Evolutionary conservation across 1,140 invertebrate species (phyloP).

Genomic region (Drosophila erecta): DNA sequence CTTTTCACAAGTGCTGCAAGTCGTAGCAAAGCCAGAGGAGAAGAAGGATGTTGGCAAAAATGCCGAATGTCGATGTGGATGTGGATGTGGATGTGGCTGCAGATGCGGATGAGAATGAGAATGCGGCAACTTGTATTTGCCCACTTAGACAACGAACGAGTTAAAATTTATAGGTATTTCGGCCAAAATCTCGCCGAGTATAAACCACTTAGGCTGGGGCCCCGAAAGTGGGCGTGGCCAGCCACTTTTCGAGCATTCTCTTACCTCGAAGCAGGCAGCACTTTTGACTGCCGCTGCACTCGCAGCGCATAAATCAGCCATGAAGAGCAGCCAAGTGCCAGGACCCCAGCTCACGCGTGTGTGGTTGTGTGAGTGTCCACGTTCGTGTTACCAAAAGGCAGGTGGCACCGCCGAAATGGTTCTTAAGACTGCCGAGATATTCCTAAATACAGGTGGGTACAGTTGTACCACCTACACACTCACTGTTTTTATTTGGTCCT

Average conservation of each 20-base stretch:
- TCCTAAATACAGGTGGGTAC: neutral
- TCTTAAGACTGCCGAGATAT: slow-evolving; percentile 12
- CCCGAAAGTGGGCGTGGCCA: slow-evolving; percentile 32
- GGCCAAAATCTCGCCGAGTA: slow-evolving; percentile 75
- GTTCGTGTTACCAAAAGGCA: slow-evolving; percentile 34
- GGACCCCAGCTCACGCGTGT: slow-evolving; percentile 14
- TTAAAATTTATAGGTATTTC: slow-evolving; percentile 83
- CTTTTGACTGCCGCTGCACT: slow-evolving; percentile 55
- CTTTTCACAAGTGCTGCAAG: slow-evolving; percentile 74
- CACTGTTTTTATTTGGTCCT: neutral
- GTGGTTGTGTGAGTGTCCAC: slow-evolving; percentile 13
- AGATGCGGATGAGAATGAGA: slow-evolving; percentile 27
- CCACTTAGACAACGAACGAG: slow-evolving; percentile 78
- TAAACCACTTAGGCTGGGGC: slow-evolving; percentile 70
- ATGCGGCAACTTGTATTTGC: slow-evolving; percentile 66
- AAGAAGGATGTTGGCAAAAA: slow-evolving; percentile 14
- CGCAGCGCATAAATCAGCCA: slow-evolving; percentile 73
- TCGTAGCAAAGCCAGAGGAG: slow-evolving; percentile 13
- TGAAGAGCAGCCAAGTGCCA: slow-evolving; percentile 62
- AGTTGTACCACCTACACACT: neutral
- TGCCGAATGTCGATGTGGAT: slow-evolving; percentile 52
- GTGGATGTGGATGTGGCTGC: slow-evolving; percentile 21
- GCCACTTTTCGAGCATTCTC: slow-evolving; percentile 46
- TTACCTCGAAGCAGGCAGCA: slow-evolving; percentile 47
- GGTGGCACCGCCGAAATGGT: slow-evolving; percentile 31